These are phyloP conservation scores for Protonibea diacanthus DNA, from an alignment of 2,797 vertebrate species.

Conservation along the genomic window DNA sequence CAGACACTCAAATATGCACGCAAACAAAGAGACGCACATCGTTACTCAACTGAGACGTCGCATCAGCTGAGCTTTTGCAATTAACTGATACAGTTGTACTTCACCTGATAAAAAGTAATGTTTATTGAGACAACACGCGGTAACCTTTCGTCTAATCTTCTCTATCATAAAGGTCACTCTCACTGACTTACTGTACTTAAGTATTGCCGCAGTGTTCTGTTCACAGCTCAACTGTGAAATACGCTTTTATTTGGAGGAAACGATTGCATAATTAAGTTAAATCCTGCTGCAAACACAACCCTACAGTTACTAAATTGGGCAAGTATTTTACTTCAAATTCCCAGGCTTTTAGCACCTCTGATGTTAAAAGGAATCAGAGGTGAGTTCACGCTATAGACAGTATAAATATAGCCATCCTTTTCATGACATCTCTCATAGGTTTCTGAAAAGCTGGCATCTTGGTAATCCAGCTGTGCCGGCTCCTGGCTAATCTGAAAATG, in stretches of 20 bases:
- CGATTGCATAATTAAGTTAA: constrained; percentile 24
- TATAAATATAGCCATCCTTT: too few relatives aligned
- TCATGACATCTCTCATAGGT: too few relatives aligned
- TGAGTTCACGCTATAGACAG: background rate
- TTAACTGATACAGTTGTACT: constrained; percentile 18
- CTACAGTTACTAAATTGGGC: constrained; percentile 12
- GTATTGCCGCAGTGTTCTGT: background rate
- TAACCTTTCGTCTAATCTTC: background rate
- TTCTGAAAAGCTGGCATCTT: too few relatives aligned
- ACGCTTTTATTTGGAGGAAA: constrained; percentile 16
- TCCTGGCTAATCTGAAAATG: too few relatives aligned
- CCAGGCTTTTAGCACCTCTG: background rate
- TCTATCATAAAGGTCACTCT: background rate
- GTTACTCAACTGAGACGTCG: constrained; percentile 17
- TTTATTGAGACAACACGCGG: background rate
- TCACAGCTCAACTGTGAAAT: constrained; percentile 13
- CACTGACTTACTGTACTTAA: too few relatives aligned
- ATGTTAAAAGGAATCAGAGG: constrained; percentile 11
- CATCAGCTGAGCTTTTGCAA: constrained; percentile 20
- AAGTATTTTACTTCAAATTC: constrained; percentile 30
- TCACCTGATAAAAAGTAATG: constrained; percentile 4
- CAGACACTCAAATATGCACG: constrained; percentile 15
- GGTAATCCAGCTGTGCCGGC: too few relatives aligned
- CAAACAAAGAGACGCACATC: constrained; percentile 18
- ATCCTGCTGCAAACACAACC: constrained; percentile 9